Evolutionary conservation across 2,888 invertebrate genomes (phyloP).

Genomic region (Oxyteleia sp.): DNA sequence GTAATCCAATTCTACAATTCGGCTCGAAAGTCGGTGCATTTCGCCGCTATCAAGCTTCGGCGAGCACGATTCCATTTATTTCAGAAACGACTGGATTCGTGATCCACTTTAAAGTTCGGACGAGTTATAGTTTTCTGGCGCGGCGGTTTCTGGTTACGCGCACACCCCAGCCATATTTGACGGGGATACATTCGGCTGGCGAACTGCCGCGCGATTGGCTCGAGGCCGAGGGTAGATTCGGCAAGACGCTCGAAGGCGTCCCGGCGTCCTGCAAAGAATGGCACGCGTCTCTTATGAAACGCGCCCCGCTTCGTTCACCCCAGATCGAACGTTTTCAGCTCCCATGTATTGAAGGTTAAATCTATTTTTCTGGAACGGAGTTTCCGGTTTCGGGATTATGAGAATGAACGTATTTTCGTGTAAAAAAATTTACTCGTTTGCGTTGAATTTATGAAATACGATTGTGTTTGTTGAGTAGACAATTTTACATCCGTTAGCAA

Average conservation of each 20-base stretch:
- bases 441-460: not conserved
- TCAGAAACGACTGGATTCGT: conserved; percentile 66
- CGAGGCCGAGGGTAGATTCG: conserved; percentile 61
- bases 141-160: conserved; percentile 76
- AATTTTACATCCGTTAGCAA: not conserved
- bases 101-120: conserved; percentile 79
- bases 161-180: conserved; percentile 85
- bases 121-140: conserved; percentile 79
- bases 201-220: conserved; percentile 71
- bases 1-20: conserved; percentile 67
- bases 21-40: conserved; percentile 58
- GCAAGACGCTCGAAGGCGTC: conserved; percentile 79
- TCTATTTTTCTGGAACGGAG: not conserved
- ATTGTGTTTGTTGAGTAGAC: not conserved
- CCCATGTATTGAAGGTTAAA: conserved; percentile 17
- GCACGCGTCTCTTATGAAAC: conserved; percentile 83
- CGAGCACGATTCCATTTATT: conserved; percentile 69
- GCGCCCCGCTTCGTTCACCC: conserved; percentile 31
- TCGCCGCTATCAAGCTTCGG: conserved; percentile 47
- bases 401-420: not conserved
- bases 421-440: not conserved
- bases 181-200: conserved; percentile 69
- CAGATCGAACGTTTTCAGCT: conserved; percentile 12
- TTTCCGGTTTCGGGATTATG: conserved; percentile 1
- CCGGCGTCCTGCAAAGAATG: conserved; percentile 84